Evolutionary conservation across 2,797 vertebrate genomes (phyloP), one percentile per base, ranked within the genome.

Genomic region (Eidolon dupreanum): DNA sequence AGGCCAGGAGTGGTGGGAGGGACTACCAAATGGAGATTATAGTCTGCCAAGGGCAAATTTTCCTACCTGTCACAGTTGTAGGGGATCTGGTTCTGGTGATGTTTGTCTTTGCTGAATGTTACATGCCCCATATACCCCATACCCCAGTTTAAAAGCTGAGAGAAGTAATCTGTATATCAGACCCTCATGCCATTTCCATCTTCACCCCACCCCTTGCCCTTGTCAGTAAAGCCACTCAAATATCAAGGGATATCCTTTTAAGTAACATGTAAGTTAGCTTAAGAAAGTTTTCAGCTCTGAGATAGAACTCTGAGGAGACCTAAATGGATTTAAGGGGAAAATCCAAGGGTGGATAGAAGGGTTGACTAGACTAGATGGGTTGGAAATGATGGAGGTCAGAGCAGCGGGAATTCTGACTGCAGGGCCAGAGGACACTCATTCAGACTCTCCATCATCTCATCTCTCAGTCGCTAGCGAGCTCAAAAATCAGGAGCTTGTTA

Each of bases 361-460:
- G 16, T 36, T 70, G 28, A 38, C 5, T 24, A 11, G 59, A 74
- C 38, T 4, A 20, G 83, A 70, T 46, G 31, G 43, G 61, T 8
- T 36, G n/a, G 82, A 86, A 66, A 31, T 20, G 15, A 15, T 0
- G 4, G 38, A 51, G 38, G 24, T 11, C 26, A 41, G 19, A 12
- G 28, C 20, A 3, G 3, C 2, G 13, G 8, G 26, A 6, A 2
- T 5, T 16, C 15, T 1, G 1, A 65, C 16, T 13, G 26, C 3
- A 12, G 26, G 43, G 1, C 24, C 0, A 0, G 19, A n/a, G n/a
- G 43, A 36, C 11, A 19, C 38, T 86, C 20, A 8, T 24, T 36
- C 55, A 13, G 33, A 86, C 57, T 79, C 68, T 51, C 6, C 13
- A 2, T 26, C n/a, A 22, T 36, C 33, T 43, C 11, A 5, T 12